Evolutionary conservation across 2,113 vertebrate species (phyloP).

Genomic region (Nyctibius bracteatus): DNA sequence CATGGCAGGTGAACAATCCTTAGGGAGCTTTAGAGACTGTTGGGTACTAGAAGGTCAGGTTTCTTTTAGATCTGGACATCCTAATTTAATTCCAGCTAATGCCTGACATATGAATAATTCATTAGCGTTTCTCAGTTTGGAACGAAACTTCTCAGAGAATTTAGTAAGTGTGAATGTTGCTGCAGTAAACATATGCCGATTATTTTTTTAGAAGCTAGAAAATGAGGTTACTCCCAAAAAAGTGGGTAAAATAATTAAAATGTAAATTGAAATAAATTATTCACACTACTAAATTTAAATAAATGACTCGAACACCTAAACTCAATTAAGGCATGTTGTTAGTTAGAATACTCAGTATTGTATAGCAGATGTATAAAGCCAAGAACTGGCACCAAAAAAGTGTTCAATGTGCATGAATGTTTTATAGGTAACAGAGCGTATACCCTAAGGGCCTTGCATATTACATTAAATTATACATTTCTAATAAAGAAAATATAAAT

Average conservation of each 20-base stretch:
- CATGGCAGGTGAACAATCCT: neutral
- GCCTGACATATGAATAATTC: conserved; percentile 45
- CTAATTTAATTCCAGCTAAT: conserved; percentile 34
- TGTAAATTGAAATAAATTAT: conserved; percentile 76
- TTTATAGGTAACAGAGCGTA: conserved; percentile 47
- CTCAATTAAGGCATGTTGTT: conserved; percentile 42
- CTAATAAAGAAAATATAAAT: conserved; percentile 69
- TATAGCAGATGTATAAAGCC: conserved; percentile 50
- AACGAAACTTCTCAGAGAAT: conserved; percentile 52
- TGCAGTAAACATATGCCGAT: conserved; percentile 64
- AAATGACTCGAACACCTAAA: conserved; percentile 45
- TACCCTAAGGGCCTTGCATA: conserved; percentile 44
- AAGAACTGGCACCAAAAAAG: conserved; percentile 9
- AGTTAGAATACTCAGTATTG: conserved; percentile 35
- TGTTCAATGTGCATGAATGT: conserved; percentile 53
- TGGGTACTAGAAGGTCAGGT: neutral
- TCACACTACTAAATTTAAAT: conserved; percentile 72
- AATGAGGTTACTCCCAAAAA: conserved; percentile 66
- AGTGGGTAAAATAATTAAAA: conserved; percentile 70
- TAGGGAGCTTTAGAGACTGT: neutral
- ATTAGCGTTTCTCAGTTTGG: conserved; percentile 52
- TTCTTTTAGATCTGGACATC: conserved; percentile 22
- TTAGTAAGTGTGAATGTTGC: conserved; percentile 46
- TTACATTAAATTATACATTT: conserved; percentile 66
- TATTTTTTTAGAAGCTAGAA: conserved; percentile 54